Percentiles rank a stretch among this genome's conserved stretches.
Evolutionary conservation across 2,888 invertebrate species (phyloP).

Genomic region (Melieria crassipennis): DNA sequence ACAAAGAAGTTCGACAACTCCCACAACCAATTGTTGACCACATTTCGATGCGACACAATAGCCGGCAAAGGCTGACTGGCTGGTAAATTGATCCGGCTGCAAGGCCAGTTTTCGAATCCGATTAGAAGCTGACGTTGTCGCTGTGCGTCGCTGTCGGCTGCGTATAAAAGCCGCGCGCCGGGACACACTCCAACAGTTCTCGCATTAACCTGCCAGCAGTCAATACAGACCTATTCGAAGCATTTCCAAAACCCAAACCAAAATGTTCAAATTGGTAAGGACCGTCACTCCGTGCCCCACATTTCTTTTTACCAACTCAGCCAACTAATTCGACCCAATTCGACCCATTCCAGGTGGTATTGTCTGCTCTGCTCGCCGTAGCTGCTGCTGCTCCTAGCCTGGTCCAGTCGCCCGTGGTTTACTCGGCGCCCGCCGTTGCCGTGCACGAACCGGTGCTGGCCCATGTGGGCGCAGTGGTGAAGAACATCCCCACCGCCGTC

Average conservation of each 20-base stretch:
- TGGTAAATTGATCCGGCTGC: no score
- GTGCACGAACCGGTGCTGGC: constrained; percentile 55
- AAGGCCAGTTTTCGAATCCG: no score
- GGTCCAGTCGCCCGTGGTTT: constrained; percentile 42
- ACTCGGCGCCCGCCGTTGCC: constrained; percentile 48
- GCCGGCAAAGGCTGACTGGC: no score
- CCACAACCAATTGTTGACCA: not conserved
- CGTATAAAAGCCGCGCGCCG: constrained; percentile 52
- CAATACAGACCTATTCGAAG: constrained; percentile 56
- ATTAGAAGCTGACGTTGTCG: no score
- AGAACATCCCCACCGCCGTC: constrained; percentile 67
- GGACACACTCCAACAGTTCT: constrained; percentile 44
- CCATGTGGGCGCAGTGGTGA: constrained; percentile 54
- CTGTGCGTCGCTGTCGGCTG: no score
- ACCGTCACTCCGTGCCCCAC: not conserved
- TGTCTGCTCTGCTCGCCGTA: constrained; percentile 59
- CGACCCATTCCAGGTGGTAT: constrained; percentile 53
- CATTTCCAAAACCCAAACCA: constrained; percentile 44
- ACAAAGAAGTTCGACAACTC: constrained; percentile 19
- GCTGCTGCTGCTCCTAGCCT: constrained; percentile 60
- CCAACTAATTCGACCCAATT: not conserved
- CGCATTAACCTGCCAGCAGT: constrained; percentile 53
- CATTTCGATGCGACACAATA: no score
- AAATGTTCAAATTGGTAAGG: constrained; percentile 65
- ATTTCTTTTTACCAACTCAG: no score